Evolutionary conservation across 1,140 invertebrate genomes (phyloP), one percentile per base, ranked within the genome.

Genomic region (Panagrolaimus sp.): DNA sequence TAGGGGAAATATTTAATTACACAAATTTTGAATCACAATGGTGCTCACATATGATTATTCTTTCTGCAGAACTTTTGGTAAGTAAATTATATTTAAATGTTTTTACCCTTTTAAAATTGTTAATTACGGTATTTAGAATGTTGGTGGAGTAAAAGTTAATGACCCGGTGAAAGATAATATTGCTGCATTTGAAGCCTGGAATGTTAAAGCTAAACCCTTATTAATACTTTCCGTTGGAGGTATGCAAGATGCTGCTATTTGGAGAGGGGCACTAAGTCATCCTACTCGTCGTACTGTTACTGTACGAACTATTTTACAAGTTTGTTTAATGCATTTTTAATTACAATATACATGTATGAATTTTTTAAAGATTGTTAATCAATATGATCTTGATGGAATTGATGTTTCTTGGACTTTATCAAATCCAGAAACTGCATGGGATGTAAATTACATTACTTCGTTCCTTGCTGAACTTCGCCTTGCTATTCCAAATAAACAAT

Each of bases 221-320:
- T 11, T 70, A 16, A 13, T 70, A 0, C n/a, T 70, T 20, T 70
- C 68, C n/a, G 31, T 70, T 44, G 68, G 68, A 23, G 65, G 25
- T 23, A 44, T 23, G 13, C n/a, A 42, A 14, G 11, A 16, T 16
- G n/a, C 14, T 1, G 48, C 48, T 23, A 13, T 44, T 7, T 70
- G 68, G 68, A n/a, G 31, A 13, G 20, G 7, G 3, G 64, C 51
- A 9, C 16, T 68, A 3, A 14, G 11, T 1, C 5, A 63, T 64
- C 14, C 31, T 9, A 38, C 0, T 43, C n/a, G 5, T 9, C 57
- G 67, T 13, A 23, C 13, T 5, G 20, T 11, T 1, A 9, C 65
- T n/a, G 57, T 65, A 8, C 5, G 38, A 8, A 65, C 16, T 65
- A 38, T 51, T 31, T 9, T 11, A 16, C 27, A 68, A 9, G 66